phyloP scores from a whole-genome alignment of 2,888 invertebrate genomes.

The Sturmia bella region DNA sequence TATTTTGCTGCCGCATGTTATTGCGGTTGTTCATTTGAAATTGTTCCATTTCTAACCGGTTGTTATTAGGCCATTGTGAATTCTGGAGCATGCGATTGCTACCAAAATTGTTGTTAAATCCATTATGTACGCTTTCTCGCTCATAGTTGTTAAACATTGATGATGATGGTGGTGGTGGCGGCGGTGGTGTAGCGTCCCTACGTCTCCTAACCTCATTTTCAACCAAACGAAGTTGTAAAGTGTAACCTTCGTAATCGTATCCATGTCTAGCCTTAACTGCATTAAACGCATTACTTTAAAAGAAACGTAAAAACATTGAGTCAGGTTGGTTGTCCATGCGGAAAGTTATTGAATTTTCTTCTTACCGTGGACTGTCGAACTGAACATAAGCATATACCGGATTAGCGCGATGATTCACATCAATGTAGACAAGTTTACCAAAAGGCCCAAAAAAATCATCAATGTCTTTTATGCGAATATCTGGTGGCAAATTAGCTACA shows the following conservation, averaged over 20 bases:
- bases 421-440: slow-evolving; percentile 55
- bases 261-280: slow-evolving; percentile 58
- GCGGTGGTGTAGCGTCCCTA: slow-evolving; percentile 41
- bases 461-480: slow-evolving; percentile 62
- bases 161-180: slow-evolving; percentile 45
- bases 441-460: slow-evolving; percentile 65
- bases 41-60: neutral
- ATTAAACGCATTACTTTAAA: slow-evolving; percentile 58
- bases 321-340: neutral
- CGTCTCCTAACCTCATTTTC: slow-evolving; percentile 64
- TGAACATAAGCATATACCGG: slow-evolving; percentile 52
- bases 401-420: slow-evolving; percentile 59
- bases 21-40: slow-evolving; percentile 12
- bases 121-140: slow-evolving; percentile 10
- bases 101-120: slow-evolving; percentile 21
- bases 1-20: neutral
- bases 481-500: slow-evolving; percentile 62
- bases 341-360: neutral
- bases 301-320: neutral
- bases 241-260: slow-evolving; percentile 62
- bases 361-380: slow-evolving; percentile 46
- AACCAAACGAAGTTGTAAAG: slow-evolving; percentile 50
- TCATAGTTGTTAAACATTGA: slow-evolving; percentile 30
- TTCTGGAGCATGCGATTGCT: slow-evolving; percentile 9
- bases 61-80: slow-evolving; percentile 28